phyloP scores from a whole-genome alignment of 1,140 invertebrate species.

The Orchesella cincta region DNA sequence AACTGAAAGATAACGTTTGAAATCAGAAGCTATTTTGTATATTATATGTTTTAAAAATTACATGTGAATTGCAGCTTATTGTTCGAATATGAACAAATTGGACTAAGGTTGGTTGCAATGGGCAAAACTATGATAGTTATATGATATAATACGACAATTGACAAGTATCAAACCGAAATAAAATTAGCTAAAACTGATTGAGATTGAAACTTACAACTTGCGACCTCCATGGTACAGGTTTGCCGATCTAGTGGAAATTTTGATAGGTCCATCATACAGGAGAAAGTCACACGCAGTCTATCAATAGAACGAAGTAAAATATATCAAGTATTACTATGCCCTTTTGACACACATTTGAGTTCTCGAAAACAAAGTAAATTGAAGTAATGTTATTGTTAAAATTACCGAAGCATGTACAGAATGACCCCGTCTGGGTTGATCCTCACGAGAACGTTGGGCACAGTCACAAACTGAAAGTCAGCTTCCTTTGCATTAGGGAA shows the following conservation, averaged over 20 bases:
- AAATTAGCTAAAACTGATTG: too few relatives aligned
- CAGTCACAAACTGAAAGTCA: constrained; percentile 67
- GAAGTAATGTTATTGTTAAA: not conserved
- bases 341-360: not conserved
- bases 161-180: too few relatives aligned
- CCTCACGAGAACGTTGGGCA: constrained; percentile 69
- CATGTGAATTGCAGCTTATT: too few relatives aligned
- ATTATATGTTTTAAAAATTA: too few relatives aligned
- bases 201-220: constrained; percentile 61
- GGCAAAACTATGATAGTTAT: too few relatives aligned
- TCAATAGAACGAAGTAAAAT: not conserved
- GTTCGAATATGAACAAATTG: too few relatives aligned
- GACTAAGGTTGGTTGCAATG: too few relatives aligned
- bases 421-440: constrained; percentile 65
- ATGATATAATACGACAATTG: too few relatives aligned
- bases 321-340: too few relatives aligned
- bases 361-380: not conserved
- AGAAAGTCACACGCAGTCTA: constrained; percentile 62
- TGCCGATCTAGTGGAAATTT: constrained; percentile 65
- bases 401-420: constrained; percentile 67
- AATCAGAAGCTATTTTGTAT: too few relatives aligned
- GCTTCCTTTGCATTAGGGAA: constrained; percentile 70
- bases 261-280: constrained; percentile 67
- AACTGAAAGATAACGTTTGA: too few relatives aligned
- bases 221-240: constrained; percentile 64